Evolutionary conservation across 2,113 vertebrate species (phyloP), one percentile per base, ranked within the genome.

Genomic region (Peucedramus taeniatus): DNA sequence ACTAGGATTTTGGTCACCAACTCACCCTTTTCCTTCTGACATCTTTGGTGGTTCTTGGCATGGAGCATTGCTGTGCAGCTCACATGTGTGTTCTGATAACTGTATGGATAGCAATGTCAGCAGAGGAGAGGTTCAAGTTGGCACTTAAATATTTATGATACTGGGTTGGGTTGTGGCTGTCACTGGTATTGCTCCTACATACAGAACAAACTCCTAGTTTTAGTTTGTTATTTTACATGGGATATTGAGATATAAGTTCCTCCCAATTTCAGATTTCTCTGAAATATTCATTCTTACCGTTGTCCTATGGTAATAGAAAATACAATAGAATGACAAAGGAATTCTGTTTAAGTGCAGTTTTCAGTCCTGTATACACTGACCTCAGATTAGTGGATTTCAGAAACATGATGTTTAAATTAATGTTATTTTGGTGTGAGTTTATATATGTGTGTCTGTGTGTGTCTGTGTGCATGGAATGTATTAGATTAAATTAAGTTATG

Each of bases 371-470:
- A 12, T 89, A 54, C 65, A 49, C 56, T 90, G 88, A 95, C 72
- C 77, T 96, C 83, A 87, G 65, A 96, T 94, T 93, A 93, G 49
- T 81, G 71, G 59, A 83, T 93, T 96, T 95, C 68, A 86, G 79
- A 87, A 95, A 92, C 93, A 97, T 81, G 37, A 96, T 95, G 92
- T 97, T 96, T 93, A 94, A 96, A 96, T 97, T 95, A 94, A 92
- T 96, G 87, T 77, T 90, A 80, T 96, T 97, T 95, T 93, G 79
- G 57, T 94, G 83, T 89, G 68, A 92, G 86, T 87, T 63, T 93
- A 80, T 96, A 42, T 95, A 40, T 96, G 20, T 94, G 45, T 92
- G 89, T 86, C 75, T 93, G 33, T 95, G 90, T 95, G 80, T 95
- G 87, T 88, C 93, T 90, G 57, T 93, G 70, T 96, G 92, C 76